phyloP scores from a whole-genome alignment of 2,888 invertebrate species.

The Andrena chrysosceles region DNA sequence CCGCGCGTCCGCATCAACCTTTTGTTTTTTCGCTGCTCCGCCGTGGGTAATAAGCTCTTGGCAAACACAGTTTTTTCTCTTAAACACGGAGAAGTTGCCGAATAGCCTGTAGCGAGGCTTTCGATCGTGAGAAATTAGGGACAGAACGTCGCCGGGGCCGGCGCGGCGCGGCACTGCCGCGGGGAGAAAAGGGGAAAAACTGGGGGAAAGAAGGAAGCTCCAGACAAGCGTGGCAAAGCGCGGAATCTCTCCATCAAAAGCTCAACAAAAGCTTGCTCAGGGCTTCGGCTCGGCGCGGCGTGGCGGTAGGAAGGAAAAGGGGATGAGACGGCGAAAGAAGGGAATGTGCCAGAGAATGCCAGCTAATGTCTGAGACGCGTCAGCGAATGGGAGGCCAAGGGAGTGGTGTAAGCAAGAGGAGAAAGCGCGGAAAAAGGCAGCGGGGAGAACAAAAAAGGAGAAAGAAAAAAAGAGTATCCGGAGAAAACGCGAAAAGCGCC shows the following conservation, averaged over 20 bases:
- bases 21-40: background rate
- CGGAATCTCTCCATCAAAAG: constrained; percentile 77
- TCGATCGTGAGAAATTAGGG: constrained; percentile 71
- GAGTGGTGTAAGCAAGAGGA: constrained; percentile 33
- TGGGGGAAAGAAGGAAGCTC: constrained; percentile 50
- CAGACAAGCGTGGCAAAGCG: constrained; percentile 73
- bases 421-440: constrained; percentile 45
- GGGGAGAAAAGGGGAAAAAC: constrained; percentile 13
- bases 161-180: constrained; percentile 15
- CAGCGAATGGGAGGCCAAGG: constrained; percentile 56
- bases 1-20: background rate
- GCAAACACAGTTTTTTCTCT: constrained; percentile 25
- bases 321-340: constrained; percentile 50
- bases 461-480: background rate
- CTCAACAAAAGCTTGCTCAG: constrained; percentile 75
- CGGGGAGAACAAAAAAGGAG: background rate
- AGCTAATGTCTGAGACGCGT: constrained; percentile 74
- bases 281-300: constrained; percentile 58
- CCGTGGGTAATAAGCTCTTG: constrained; percentile 1
- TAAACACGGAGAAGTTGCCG: constrained; percentile 52
- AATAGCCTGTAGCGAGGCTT: constrained; percentile 48
- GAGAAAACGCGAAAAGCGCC: constrained; percentile 12
- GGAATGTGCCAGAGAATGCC: constrained; percentile 65
- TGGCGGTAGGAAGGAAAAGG: constrained; percentile 51
- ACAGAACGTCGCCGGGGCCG: constrained; percentile 59